These are phyloP conservation scores for Cynocephalus volans DNA, from an alignment of 2,113 vertebrate species.

Conservation along the genomic window DNA sequence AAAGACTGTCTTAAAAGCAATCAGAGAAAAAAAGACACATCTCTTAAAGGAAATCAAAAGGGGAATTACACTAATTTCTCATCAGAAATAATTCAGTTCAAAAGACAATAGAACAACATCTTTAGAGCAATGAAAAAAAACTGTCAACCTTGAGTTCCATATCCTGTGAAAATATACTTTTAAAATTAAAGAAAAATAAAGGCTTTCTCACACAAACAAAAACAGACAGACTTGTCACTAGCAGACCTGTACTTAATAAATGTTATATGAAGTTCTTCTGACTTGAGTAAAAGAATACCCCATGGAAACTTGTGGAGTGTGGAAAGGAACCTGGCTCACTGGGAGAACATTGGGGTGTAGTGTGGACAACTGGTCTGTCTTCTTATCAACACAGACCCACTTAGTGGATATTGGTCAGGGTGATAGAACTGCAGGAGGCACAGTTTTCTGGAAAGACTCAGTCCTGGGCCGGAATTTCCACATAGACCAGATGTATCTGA, in stretches of 20 bases:
- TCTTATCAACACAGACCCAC: no score
- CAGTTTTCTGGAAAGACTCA: no score
- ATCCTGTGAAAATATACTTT: background rate
- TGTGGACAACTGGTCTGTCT: no score
- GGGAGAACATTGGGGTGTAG: no score
- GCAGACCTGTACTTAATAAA: background rate
- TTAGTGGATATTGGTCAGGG: no score
- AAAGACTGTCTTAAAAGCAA: background rate
- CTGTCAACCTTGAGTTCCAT: background rate
- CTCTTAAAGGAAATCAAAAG: background rate
- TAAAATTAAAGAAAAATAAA: background rate
- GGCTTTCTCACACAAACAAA: background rate
- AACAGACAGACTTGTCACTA: background rate
- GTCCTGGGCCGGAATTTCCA: no score
- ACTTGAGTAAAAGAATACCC: background rate
- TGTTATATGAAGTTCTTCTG: background rate
- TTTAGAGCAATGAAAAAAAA: background rate
- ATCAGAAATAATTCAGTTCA: slow-evolving; percentile 1
- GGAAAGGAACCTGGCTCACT: no score
- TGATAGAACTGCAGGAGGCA: no score
- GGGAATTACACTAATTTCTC: background rate
- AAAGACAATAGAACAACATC: background rate
- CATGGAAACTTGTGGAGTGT: background rate
- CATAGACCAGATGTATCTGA: no score
- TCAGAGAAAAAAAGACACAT: background rate